phyloP scores from a whole-genome alignment of 2,113 vertebrate species.

The Arizona elegans region DNA sequence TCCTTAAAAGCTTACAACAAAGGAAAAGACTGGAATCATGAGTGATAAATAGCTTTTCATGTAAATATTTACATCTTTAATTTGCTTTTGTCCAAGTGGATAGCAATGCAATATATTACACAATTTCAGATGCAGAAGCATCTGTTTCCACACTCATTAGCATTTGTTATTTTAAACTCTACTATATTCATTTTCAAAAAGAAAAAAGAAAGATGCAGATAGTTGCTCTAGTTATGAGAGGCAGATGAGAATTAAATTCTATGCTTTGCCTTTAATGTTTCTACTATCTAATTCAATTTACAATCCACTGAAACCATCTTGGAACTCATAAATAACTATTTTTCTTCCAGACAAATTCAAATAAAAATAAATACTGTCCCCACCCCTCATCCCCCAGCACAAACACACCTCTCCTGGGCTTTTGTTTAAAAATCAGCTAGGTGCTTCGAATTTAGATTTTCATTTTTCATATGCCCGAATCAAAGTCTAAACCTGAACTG shows the following conservation, averaged over 20 bases:
- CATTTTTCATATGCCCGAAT: slow-evolving; percentile 56
- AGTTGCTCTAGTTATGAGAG: slow-evolving; percentile 36
- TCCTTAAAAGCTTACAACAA: background rate
- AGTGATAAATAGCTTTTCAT: background rate
- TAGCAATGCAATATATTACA: slow-evolving; percentile 35
- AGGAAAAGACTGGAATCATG: background rate
- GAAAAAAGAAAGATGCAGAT: slow-evolving; percentile 10
- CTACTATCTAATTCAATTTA: slow-evolving; percentile 37
- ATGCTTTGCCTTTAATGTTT: slow-evolving; percentile 41
- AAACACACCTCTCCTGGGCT: slow-evolving; percentile 28
- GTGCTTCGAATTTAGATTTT: slow-evolving; percentile 52
- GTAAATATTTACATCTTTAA: slow-evolving; percentile 35
- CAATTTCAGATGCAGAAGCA: slow-evolving; percentile 4
- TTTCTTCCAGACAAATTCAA: slow-evolving; percentile 49
- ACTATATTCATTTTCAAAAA: slow-evolving; percentile 36
- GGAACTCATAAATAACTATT: slow-evolving; percentile 30
- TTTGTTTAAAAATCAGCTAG: slow-evolving; percentile 48
- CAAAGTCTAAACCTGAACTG: slow-evolving; percentile 37
- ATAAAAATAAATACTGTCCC: slow-evolving; percentile 32
- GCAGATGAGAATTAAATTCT: slow-evolving; percentile 27
- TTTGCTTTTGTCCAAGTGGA: slow-evolving; percentile 16
- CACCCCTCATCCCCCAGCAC: background rate
- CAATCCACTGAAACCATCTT: slow-evolving; percentile 28
- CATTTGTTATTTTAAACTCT: slow-evolving; percentile 44
- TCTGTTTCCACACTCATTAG: slow-evolving; percentile 20